Evolutionary conservation across 2,797 vertebrate species (phyloP).

Genomic region (Parauchenoglanis punctatus): DNA sequence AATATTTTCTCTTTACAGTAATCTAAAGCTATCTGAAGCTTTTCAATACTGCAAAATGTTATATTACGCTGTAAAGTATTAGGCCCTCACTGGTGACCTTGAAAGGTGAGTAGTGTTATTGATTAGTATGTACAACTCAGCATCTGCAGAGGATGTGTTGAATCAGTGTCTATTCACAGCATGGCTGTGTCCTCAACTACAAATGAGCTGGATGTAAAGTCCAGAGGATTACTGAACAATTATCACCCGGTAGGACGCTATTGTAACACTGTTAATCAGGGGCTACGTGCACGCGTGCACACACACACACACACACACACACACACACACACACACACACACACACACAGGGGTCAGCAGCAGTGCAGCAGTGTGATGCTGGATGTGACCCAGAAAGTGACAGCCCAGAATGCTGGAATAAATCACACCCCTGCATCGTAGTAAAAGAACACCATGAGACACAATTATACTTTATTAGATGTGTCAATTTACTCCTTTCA

Average conservation of each 20-base stretch:
- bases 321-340: constrained; percentile 28
- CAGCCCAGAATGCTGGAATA: constrained; percentile 11
- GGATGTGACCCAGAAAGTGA: constrained; percentile 34
- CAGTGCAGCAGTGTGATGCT: constrained; percentile 53
- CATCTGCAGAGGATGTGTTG: constrained; percentile 43
- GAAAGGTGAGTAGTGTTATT: constrained; percentile 31
- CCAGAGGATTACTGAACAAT: constrained; percentile 63
- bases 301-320: constrained; percentile 39
- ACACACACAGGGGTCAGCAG: constrained; percentile 53
- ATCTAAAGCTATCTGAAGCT: neutral
- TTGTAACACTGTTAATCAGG: constrained; percentile 47
- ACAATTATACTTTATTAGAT: neutral
- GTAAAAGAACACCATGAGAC: neutral
- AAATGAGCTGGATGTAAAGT: constrained; percentile 55
- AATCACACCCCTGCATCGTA: neutral
- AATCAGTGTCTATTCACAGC: constrained; percentile 55
- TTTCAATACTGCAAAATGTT: neutral
- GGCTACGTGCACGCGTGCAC: constrained; percentile 7
- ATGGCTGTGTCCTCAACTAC: neutral
- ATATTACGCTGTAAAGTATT: neutral
- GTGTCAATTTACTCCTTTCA: neutral
- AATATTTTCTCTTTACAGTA: neutral
- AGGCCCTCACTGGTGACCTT: constrained; percentile 35
- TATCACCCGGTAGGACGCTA: constrained; percentile 51
- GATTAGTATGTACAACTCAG: constrained; percentile 40